phyloP scores from a whole-genome alignment of 1,140 invertebrate species.

The Magallana angulata region DNA sequence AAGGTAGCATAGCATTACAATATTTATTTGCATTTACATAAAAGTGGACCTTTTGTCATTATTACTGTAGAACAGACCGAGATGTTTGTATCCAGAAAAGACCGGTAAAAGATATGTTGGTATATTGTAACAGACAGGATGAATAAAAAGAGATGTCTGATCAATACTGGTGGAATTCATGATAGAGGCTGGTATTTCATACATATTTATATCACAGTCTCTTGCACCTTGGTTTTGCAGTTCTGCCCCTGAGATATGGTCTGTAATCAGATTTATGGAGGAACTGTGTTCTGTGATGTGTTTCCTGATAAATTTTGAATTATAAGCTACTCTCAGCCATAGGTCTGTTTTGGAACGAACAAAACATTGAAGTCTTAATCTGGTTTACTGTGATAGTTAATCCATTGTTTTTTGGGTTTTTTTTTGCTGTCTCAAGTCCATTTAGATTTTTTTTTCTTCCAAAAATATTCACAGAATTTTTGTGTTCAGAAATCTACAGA shows the following conservation, averaged over 20 bases:
- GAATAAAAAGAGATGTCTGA: constrained; percentile 10
- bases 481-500: too few relatives aligned
- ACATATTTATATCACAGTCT: constrained; percentile 28
- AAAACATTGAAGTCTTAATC: not conserved
- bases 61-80: not conserved
- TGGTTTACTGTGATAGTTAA: too few relatives aligned
- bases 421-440: too few relatives aligned
- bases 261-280: constrained; percentile 28
- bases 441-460: too few relatives aligned
- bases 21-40: not conserved
- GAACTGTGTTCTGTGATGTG: constrained; percentile 9
- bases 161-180: not conserved
- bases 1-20: not conserved
- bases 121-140: constrained; percentile 11
- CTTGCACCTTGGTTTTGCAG: constrained; percentile 8
- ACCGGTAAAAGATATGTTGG: constrained; percentile 17
- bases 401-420: too few relatives aligned
- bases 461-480: too few relatives aligned
- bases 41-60: not conserved
- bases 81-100: constrained; percentile 2
- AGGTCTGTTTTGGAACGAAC: not conserved
- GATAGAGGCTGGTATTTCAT: constrained; percentile 19
- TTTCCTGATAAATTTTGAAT: constrained; percentile 28
- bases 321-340: not conserved
- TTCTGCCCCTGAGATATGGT: constrained; percentile 4